These are phyloP conservation scores for Conchocele bisecta DNA, from an alignment of 2,888 invertebrate genomes.

Conservation along the genomic window DNA sequence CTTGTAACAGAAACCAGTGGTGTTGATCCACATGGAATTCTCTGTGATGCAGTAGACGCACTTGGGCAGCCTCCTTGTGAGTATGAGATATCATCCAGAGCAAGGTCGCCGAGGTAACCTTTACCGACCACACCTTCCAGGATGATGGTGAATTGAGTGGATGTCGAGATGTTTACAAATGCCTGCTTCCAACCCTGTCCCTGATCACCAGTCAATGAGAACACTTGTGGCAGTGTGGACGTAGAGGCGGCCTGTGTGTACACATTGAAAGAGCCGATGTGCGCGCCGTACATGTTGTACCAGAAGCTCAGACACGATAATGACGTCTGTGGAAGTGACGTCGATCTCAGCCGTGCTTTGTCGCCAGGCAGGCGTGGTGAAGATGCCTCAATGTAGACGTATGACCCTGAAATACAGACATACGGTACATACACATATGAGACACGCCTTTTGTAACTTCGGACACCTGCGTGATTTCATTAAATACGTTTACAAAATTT, in stretches of 20 bases:
- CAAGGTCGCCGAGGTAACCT: conserved; percentile 69
- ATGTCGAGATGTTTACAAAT: conserved; percentile 58
- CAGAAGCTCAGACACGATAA: conserved; percentile 70
- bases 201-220: conserved; percentile 55
- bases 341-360: conserved; percentile 83
- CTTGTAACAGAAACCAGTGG: conserved; percentile 34
- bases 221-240: conserved; percentile 18
- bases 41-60: conserved; percentile 39
- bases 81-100: conserved; percentile 72
- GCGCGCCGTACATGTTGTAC: conserved; percentile 73
- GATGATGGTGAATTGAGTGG: conserved; percentile 56
- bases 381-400: conserved; percentile 86
- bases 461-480: no score
- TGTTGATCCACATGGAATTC: conserved; percentile 53
- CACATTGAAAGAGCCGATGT: conserved; percentile 67
- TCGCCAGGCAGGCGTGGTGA: conserved; percentile 86
- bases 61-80: conserved; percentile 63
- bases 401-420: conserved; percentile 74
- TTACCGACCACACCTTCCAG: conserved; percentile 71
- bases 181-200: conserved; percentile 70
- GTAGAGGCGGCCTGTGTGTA: conserved; percentile 27
- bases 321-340: conserved; percentile 36
- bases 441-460: no score
- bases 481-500: no score
- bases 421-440: no score